phyloP scores from a whole-genome alignment of 2,797 vertebrate genomes.

The Enteromius unitaeniatus region DNA sequence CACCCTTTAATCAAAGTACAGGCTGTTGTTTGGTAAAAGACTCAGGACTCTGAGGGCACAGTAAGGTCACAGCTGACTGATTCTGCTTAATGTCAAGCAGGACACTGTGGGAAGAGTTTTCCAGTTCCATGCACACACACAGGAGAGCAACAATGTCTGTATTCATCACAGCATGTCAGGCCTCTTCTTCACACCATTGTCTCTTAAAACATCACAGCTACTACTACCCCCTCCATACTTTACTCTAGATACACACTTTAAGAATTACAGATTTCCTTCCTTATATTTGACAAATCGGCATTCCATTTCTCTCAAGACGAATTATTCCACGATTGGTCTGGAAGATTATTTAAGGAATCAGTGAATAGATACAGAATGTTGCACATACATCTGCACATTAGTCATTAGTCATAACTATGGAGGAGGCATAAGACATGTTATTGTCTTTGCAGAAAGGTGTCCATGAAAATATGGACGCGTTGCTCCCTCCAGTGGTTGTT shows the following conservation, averaged over 20 bases:
- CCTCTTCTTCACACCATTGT: slow-evolving; percentile 48
- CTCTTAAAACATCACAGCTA: slow-evolving; percentile 31
- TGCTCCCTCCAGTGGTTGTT: background rate
- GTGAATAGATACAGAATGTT: background rate
- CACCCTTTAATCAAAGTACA: slow-evolving; percentile 46
- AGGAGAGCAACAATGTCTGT: slow-evolving; percentile 47
- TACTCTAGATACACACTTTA: slow-evolving; percentile 14
- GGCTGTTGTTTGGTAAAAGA: slow-evolving; percentile 55
- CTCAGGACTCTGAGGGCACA: slow-evolving; percentile 52
- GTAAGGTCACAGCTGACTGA: slow-evolving; percentile 60
- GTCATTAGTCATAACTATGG: background rate
- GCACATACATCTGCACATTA: background rate
- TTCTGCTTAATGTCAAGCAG: slow-evolving; percentile 59
- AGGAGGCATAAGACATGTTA: background rate
- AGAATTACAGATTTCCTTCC: background rate
- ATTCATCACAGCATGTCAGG: slow-evolving; percentile 57
- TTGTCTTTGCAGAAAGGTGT: background rate
- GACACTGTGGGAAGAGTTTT: slow-evolving; percentile 55
- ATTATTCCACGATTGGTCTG: background rate
- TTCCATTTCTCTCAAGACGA: background rate
- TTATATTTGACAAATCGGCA: slow-evolving; percentile 10
- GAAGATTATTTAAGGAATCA: background rate
- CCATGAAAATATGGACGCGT: background rate
- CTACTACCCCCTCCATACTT: slow-evolving; percentile 26
- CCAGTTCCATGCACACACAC: slow-evolving; percentile 39